Evolutionary conservation across 2,888 invertebrate genomes (phyloP), one percentile per base, ranked within the genome.

Genomic region (Leptopilina syphax): DNA sequence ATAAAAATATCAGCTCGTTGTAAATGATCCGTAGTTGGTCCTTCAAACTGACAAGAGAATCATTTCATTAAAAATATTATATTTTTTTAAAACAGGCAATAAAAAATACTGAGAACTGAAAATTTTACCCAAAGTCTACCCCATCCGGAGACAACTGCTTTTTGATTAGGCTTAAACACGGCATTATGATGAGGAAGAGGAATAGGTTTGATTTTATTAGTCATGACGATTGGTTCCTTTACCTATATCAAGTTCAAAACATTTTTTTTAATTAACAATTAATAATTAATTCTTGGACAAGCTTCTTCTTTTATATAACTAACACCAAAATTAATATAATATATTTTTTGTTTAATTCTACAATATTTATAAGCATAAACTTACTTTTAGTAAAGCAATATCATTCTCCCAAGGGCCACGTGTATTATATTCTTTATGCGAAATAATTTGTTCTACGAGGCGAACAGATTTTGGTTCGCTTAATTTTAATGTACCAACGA

Each of bases 321-420:
- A 34, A 4, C 34, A 34, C 4, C 34, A 34, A 3, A 34, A 34
- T 34, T 34, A 34, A 34, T 34, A 3, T 3, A 34, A 34, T 3
- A 3, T 3, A 34, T 34, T 34, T 34, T 34, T 34, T 34, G 34
- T 34, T 34, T 4, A 34, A 34, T 34, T 34, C 18, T 1, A n/a
- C 6, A 8, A 44, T 44, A 27, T 9, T 12, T 34, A 6, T 0
- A 0, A 4, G 13, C 18, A 2, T 1, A 9, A 5, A 27, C 76
- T 78, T 82, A 89, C 88, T 84, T 85, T 86, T n/a, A 91, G 60
- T 7, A 91, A 76, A 34, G 90, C 89, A n/a, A 91, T 88, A 65
- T 90, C 91, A 77, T 90, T 87, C 18, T 76, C 47, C 82, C 80
- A 84, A 13, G 86, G 86, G 68, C 87, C 80, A 0, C 0, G 0